A percentile compares a stretch with the other conserved stretches of the same genome.
phyloP scores from a whole-genome alignment of 2,888 invertebrate species.

The Hyposoter dolosus region DNA sequence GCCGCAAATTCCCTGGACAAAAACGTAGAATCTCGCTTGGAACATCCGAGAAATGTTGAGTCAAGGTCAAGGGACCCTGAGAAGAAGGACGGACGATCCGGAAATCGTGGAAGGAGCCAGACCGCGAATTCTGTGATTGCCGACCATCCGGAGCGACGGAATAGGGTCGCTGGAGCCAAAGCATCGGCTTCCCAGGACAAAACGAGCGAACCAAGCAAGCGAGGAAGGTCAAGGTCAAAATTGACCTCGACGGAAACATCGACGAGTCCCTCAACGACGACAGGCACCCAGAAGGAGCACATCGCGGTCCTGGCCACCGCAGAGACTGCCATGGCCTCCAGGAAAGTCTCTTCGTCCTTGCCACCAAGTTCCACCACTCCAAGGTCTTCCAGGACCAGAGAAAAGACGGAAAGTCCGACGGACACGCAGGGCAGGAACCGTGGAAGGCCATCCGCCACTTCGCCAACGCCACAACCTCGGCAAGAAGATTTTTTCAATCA shows the following conservation, averaged over 20 bases:
- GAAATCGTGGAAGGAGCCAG: conserved; percentile 46
- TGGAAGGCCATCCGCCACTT: conserved; percentile 23
- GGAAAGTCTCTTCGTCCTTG: conserved; percentile 54
- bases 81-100: conserved; percentile 13
- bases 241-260: conserved; percentile 57
- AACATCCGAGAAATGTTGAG: conserved; percentile 18
- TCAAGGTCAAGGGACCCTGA: conserved; percentile 10
- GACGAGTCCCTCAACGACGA: conserved; percentile 26
- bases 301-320: conserved; percentile 2
- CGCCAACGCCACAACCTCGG: conserved; percentile 60
- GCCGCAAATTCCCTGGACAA: conserved; percentile 36
- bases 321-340: conserved; percentile 43
- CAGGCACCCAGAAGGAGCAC: background rate
- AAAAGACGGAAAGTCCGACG: conserved; percentile 38
- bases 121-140: conserved; percentile 26
- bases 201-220: conserved; percentile 64
- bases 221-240: conserved; percentile 65
- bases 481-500: conserved; percentile 81
- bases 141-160: conserved; percentile 25
- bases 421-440: conserved; percentile 55
- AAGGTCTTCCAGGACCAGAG: conserved; percentile 63
- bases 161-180: conserved; percentile 62
- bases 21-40: conserved; percentile 4
- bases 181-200: conserved; percentile 57
- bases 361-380: conserved; percentile 51